phyloP scores from a whole-genome alignment of 2,797 vertebrate genomes.

The Anisognathus igniventris region DNA sequence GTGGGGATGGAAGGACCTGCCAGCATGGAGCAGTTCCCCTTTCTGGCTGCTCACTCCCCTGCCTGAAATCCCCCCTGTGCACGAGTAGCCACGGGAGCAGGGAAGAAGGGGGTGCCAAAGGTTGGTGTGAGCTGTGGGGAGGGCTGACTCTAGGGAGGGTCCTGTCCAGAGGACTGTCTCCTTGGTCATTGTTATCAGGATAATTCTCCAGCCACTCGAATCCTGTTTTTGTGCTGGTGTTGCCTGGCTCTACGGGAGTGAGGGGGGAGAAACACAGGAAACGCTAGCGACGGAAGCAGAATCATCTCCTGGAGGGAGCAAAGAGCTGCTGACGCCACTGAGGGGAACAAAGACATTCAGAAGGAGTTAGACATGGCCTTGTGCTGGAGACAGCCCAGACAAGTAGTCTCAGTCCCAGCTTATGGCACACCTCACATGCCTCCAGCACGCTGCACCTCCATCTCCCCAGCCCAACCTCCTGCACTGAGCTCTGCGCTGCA shows the following conservation, averaged over 20 bases:
- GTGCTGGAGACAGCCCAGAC: not conserved
- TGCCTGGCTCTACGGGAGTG: slow-evolving; percentile 22
- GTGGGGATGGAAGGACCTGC: not conserved
- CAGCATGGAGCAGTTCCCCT: not conserved
- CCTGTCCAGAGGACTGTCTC: not conserved
- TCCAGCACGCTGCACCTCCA: fast-evolving
- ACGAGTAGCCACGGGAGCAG: fast-evolving
- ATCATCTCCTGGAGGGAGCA: slow-evolving; percentile 59
- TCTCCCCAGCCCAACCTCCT: not conserved
- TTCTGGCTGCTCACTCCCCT: not conserved
- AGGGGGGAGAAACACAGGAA: slow-evolving; percentile 66
- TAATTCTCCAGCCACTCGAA: slow-evolving; percentile 49
- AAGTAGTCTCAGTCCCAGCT: not conserved
- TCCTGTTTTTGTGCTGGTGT: slow-evolving; percentile 67
- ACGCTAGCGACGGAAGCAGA: slow-evolving; percentile 53
- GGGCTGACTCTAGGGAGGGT: not conserved
- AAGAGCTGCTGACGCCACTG: slow-evolving; percentile 32
- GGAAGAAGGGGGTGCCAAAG: not conserved
- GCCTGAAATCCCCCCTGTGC: not conserved
- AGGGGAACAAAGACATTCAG: slow-evolving; percentile 59
- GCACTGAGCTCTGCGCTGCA: not conserved
- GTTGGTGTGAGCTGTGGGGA: not conserved
- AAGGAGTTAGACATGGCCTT: not conserved
- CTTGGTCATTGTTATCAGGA: slow-evolving; percentile 56
- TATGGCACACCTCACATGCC: not conserved